Evolutionary conservation across 2,797 vertebrate species (phyloP).

Genomic region (Parotocinclus haroldoi): DNA sequence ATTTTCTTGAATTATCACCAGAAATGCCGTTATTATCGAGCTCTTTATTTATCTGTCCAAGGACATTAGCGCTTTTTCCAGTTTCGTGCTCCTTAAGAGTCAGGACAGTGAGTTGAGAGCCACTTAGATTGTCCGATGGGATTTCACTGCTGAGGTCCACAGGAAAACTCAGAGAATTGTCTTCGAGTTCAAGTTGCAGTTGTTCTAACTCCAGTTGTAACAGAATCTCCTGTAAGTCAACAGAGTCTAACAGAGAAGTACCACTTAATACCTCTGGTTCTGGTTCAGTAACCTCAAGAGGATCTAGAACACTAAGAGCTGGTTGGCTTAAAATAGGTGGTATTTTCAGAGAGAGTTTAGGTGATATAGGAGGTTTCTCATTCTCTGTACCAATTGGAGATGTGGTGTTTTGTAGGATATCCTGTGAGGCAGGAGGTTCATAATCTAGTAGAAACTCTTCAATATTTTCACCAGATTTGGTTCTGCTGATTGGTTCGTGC

Average conservation of each 20-base stretch:
- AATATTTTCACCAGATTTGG: slow-evolving; percentile 22
- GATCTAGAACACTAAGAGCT: slow-evolving; percentile 56
- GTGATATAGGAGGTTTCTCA: slow-evolving; percentile 76
- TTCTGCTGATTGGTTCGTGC: slow-evolving; percentile 1
- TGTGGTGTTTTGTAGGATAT: slow-evolving; percentile 10
- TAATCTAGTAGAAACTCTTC: not conserved
- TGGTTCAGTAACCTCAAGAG: slow-evolving; percentile 48
- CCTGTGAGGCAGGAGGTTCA: not conserved
- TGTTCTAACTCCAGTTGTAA: slow-evolving; percentile 32
- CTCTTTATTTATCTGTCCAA: slow-evolving; percentile 57
- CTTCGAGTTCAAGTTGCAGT: slow-evolving; percentile 55
- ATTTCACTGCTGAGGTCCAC: slow-evolving; percentile 66
- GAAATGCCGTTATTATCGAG: slow-evolving; percentile 61
- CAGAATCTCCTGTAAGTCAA: slow-evolving; percentile 16
- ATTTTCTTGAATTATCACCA: slow-evolving; percentile 56
- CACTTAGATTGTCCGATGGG: slow-evolving; percentile 65
- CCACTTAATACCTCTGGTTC: slow-evolving; percentile 3
- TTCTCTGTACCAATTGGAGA: slow-evolving; percentile 48
- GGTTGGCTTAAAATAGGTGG: slow-evolving; percentile 61
- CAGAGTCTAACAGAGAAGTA: not conserved
- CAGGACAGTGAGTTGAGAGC: slow-evolving; percentile 61
- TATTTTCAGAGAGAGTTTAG: slow-evolving; percentile 74
- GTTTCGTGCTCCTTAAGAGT: slow-evolving; percentile 68
- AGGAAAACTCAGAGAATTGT: slow-evolving; percentile 64
- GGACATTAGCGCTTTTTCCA: slow-evolving; percentile 47